Conservation (phyloP, 2,797 vertebrate genomes). For the Ctenopoma multispine region DNA sequence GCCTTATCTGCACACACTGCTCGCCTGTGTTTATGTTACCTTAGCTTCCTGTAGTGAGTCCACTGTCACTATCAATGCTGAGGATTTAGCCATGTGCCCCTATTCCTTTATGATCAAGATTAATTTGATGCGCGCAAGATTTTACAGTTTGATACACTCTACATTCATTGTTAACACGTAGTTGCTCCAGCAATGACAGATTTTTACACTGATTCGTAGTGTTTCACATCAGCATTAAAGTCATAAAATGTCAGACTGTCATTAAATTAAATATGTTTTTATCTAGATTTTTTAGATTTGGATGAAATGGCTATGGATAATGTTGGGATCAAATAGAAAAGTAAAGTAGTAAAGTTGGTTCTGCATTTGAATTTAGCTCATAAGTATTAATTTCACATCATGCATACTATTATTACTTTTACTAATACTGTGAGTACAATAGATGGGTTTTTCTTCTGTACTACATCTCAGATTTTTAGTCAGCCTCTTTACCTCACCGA, state of each 20-base stretch:
- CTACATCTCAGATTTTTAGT: slow-evolving; percentile 21
- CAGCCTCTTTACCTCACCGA: slow-evolving; percentile 24
- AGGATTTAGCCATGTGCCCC: slow-evolving; percentile 13
- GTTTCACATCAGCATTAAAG: background rate
- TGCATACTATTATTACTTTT: background rate
- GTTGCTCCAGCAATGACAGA: background rate
- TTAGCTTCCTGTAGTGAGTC: slow-evolving; percentile 30
- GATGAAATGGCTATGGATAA: too few species aligned
- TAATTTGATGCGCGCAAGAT: slow-evolving; percentile 25
- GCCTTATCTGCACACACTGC: slow-evolving; percentile 51
- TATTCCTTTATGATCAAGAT: slow-evolving; percentile 47
- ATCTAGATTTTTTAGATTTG: too few species aligned
- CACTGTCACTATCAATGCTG: slow-evolving; percentile 28
- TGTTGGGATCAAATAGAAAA: too few species aligned
- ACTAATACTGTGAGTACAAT: slow-evolving; percentile 28
- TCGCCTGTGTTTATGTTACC: slow-evolving; percentile 54
- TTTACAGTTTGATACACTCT: slow-evolving; percentile 21
- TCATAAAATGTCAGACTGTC: too few species aligned
- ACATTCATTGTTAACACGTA: background rate
- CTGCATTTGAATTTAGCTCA: background rate
- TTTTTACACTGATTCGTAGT: background rate
- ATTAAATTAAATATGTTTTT: too few species aligned
- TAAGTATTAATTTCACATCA: slow-evolving; percentile 11
- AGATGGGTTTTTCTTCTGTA: slow-evolving; percentile 10
- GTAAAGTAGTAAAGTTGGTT: too few species aligned